Percentiles rank a stretch among this genome's conserved stretches.
Conservation (phyloP, 2,113 vertebrate genomes). For the Columba janthina region DNA sequence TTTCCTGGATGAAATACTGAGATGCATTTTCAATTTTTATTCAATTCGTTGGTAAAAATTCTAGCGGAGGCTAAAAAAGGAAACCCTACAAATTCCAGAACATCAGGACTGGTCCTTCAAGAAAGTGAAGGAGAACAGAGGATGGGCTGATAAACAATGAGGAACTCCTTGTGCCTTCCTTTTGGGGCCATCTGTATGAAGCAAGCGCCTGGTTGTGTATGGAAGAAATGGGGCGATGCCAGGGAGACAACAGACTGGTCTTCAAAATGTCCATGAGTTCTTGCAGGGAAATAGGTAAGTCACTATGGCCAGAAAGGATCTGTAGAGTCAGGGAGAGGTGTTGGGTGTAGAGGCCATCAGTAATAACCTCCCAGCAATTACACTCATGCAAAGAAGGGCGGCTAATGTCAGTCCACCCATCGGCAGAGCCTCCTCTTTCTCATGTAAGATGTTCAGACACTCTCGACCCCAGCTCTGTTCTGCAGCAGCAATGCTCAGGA, state of each 20-base stretch:
- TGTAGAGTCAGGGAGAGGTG: not conserved
- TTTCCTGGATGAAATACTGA: not conserved
- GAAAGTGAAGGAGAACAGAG: not conserved
- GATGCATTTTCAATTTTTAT: not conserved
- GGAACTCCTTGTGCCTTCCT: not conserved
- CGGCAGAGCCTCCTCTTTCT: not conserved
- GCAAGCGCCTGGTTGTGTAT: accelerated
- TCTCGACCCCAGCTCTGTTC: not conserved
- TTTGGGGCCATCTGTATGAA: not conserved
- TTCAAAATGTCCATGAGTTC: not conserved
- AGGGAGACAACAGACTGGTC: not conserved
- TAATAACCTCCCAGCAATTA: not conserved
- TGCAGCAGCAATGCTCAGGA: not conserved
- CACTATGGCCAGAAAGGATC: not conserved
- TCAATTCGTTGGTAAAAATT: not conserved
- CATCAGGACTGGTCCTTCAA: not conserved
- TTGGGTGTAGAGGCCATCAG: not conserved
- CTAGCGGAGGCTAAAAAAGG: not conserved
- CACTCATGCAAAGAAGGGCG: not conserved
- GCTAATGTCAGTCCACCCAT: not conserved
- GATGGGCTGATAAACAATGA: not conserved
- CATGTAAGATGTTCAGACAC: accelerated
- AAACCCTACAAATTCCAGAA: not conserved
- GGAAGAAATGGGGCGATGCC: not conserved
- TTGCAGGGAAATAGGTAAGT: not conserved